Conservation (phyloP, 1,140 invertebrate genomes). For the Drosophila teissieri region DNA sequence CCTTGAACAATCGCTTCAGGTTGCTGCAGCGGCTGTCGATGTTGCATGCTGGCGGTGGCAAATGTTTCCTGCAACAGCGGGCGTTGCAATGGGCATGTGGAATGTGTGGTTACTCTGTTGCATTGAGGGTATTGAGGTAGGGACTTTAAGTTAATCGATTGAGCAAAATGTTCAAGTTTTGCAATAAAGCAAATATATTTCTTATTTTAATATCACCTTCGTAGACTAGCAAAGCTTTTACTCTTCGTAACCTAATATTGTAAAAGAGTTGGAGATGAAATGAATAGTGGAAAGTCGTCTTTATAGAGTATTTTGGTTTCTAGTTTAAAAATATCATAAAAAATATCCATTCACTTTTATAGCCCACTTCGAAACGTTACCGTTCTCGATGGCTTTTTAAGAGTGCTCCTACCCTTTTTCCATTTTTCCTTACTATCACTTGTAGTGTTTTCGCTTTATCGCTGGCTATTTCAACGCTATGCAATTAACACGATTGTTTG, state of each 20-base stretch:
- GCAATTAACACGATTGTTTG: constrained; percentile 48
- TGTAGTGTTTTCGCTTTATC: constrained; percentile 45
- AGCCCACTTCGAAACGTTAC: constrained; percentile 26
- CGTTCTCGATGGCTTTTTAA: constrained; percentile 21
- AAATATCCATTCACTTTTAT: constrained; percentile 30
- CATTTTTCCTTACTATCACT: constrained; percentile 4
- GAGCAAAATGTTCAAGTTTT: background rate
- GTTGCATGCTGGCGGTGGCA: constrained; percentile 37
- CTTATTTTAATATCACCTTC: background rate
- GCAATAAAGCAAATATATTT: too few species aligned
- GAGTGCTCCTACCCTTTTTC: background rate
- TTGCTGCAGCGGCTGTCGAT: constrained; percentile 4
- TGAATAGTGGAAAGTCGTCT: background rate
- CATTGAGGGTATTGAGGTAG: background rate
- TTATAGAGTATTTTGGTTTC: background rate
- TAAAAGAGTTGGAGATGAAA: background rate
- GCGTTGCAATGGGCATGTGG: background rate
- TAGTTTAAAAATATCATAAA: constrained; percentile 12
- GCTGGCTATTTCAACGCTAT: constrained; percentile 18
- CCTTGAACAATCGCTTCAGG: constrained; percentile 25
- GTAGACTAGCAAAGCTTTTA: too few species aligned
- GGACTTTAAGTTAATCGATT: background rate
- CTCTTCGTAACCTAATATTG: too few species aligned
- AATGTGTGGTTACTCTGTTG: background rate
- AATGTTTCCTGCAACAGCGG: constrained; percentile 53